phyloP scores from a whole-genome alignment of 1,140 invertebrate genomes.

The Apis dorsata region DNA sequence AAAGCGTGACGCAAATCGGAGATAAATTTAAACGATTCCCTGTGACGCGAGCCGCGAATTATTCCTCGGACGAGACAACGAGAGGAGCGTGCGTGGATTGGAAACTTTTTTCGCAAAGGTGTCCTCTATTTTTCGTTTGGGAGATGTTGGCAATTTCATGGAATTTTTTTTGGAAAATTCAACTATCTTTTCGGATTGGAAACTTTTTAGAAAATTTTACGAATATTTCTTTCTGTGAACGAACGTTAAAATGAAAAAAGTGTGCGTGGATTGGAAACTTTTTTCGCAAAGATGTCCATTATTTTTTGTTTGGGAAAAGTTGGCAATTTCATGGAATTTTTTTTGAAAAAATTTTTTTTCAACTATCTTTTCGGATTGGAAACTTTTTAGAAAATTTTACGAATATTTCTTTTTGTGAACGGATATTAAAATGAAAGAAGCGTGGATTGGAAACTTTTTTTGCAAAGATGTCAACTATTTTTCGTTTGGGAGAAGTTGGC shows the following conservation, averaged over 20 bases:
- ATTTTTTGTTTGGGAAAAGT: background rate
- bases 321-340: background rate
- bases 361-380: too few relatives aligned
- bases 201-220: too few relatives aligned
- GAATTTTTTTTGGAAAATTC: background rate
- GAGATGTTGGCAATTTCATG: too few relatives aligned
- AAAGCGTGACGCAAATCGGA: constrained; percentile 43
- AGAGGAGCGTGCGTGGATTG: background rate
- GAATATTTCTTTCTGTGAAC: too few relatives aligned
- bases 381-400: too few relatives aligned
- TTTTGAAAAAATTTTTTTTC: background rate
- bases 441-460: background rate
- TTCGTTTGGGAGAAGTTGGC: background rate
- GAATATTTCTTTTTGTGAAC: too few relatives aligned
- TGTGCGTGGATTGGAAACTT: constrained; percentile 1
- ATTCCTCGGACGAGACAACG: constrained; percentile 18
- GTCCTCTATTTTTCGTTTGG: constrained; percentile 2
- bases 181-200: too few relatives aligned
- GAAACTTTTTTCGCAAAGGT: background rate
- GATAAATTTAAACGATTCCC: constrained; percentile 46
- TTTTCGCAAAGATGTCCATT: background rate
- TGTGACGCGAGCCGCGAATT: constrained; percentile 34
- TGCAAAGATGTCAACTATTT: constrained; percentile 15
- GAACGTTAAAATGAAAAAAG: background rate
- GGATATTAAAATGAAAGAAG: background rate